Evolutionary conservation across 2,888 invertebrate species (phyloP).

Genomic region (Aphelenchoides bicaudatus): DNA sequence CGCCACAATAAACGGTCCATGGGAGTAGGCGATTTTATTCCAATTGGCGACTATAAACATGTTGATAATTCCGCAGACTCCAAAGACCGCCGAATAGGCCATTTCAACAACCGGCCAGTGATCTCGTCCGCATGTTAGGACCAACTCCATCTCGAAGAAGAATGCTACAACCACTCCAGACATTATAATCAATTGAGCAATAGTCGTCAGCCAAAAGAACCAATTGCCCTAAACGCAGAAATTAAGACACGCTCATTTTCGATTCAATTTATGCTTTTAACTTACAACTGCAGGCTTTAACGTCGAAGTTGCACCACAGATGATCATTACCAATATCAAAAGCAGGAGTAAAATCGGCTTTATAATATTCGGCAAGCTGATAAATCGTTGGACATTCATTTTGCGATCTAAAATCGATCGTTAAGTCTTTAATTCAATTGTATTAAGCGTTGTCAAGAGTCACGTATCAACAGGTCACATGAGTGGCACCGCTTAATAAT

Average conservation of each 20-base stretch:
- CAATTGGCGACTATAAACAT: slow-evolving; percentile 33
- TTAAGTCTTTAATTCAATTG: not conserved
- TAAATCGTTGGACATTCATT: slow-evolving; percentile 24
- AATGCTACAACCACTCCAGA: slow-evolving; percentile 19
- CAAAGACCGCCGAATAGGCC: slow-evolving; percentile 29
- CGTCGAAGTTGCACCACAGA: slow-evolving; percentile 22
- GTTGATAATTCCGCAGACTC: slow-evolving; percentile 23
- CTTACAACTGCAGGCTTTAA: not conserved
- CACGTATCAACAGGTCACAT: not conserved
- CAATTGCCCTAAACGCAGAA: slow-evolving; percentile 23
- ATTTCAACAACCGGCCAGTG: slow-evolving; percentile 37
- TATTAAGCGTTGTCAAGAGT: not conserved
- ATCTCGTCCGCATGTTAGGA: slow-evolving; percentile 28
- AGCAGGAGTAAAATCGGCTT: slow-evolving; percentile 25
- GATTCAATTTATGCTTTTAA: slow-evolving; percentile 7
- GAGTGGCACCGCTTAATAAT: too few relatives aligned
- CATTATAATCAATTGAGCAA: slow-evolving; percentile 30
- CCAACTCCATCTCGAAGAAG: slow-evolving; percentile 28
- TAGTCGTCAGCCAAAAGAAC: slow-evolving; percentile 36
- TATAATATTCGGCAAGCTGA: slow-evolving; percentile 18
- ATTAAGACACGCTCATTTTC: too few relatives aligned
- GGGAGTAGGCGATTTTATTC: slow-evolving; percentile 15
- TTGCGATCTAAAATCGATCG: not conserved
- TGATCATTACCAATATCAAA: slow-evolving; percentile 24
- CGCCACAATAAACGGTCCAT: slow-evolving; percentile 29